A percentile compares a stretch with the other conserved stretches of the same genome.
phyloP scores from a whole-genome alignment of 2,888 invertebrate genomes.

The Cactoblastis cactorum region DNA sequence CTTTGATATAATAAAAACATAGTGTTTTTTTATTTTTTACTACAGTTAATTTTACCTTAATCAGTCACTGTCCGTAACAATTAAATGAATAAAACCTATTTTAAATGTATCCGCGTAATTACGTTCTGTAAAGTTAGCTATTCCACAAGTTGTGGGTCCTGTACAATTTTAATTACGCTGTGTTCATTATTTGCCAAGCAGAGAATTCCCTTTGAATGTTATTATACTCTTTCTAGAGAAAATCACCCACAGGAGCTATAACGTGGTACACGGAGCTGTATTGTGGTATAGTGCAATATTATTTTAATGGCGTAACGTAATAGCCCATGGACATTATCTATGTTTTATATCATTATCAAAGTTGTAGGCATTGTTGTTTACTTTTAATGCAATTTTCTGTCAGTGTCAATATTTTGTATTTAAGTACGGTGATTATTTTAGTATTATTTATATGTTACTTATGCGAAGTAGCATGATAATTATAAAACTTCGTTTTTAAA shows the following conservation, averaged over 20 bases:
- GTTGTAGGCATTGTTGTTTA: too few species aligned
- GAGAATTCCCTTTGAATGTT: constrained; percentile 36
- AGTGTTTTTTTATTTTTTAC: too few species aligned
- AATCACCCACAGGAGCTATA: constrained; percentile 26
- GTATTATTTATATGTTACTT: too few species aligned
- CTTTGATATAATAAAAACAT: too few species aligned
- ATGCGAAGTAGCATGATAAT: too few species aligned
- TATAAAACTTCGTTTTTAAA: too few species aligned
- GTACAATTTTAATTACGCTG: constrained; percentile 54
- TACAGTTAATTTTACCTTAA: too few species aligned
- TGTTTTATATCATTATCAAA: too few species aligned
- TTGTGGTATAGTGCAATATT: constrained; percentile 27
- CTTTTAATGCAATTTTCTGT: neutral
- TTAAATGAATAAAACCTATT: neutral
- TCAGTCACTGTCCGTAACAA: neutral
- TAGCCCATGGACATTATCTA: constrained; percentile 18
- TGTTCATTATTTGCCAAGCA: constrained; percentile 32
- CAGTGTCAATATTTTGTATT: too few species aligned
- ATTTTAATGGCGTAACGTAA: constrained; percentile 31
- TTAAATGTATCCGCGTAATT: neutral
- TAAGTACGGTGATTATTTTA: too few species aligned
- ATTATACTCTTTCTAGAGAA: constrained; percentile 28
- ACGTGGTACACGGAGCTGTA: constrained; percentile 23
- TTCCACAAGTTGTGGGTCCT: constrained; percentile 37
- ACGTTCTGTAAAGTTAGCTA: constrained; percentile 21